A percentile compares a stretch with the other conserved stretches of the same genome.
Evolutionary conservation across 2,797 vertebrate genomes (phyloP).

Genomic region (Pangasius macronema): DNA sequence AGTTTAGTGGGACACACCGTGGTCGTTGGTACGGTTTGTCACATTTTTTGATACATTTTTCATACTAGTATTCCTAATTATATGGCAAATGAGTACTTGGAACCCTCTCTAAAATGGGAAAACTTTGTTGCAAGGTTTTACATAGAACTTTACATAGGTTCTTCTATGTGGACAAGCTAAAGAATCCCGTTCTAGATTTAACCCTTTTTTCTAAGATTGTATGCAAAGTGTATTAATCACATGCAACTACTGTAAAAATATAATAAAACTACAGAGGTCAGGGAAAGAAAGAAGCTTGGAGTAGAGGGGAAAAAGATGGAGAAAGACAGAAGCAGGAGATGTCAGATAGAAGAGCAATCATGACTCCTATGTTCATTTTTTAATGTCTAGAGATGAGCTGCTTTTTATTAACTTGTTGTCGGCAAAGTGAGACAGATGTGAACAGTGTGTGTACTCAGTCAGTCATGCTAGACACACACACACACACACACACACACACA

Average conservation of each 20-base stretch:
- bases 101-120: not conserved
- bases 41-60: not conserved
- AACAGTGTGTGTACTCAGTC: conserved; percentile 20
- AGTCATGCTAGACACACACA: conserved; percentile 29
- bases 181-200: not conserved
- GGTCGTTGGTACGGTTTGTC: no score
- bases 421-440: conserved; percentile 34
- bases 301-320: conserved; percentile 11
- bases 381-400: conserved; percentile 26
- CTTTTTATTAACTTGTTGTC: conserved; percentile 46
- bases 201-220: not conserved
- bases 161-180: not conserved
- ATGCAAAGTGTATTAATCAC: not conserved
- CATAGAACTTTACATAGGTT: not conserved
- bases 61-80: not conserved
- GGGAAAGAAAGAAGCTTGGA: not conserved
- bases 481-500: conserved; percentile 15
- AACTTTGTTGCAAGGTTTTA: not conserved
- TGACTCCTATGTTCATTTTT: conserved; percentile 25
- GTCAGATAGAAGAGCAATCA: conserved; percentile 25
- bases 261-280: conserved; percentile 5
- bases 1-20: no score
- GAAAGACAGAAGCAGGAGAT: conserved; percentile 22
- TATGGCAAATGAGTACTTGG: not conserved
- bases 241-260: not conserved